A percentile compares a stretch with the other conserved stretches of the same genome.
phyloP scores from a whole-genome alignment of 2,888 invertebrate species.

The Aricia artaxerxes region DNA sequence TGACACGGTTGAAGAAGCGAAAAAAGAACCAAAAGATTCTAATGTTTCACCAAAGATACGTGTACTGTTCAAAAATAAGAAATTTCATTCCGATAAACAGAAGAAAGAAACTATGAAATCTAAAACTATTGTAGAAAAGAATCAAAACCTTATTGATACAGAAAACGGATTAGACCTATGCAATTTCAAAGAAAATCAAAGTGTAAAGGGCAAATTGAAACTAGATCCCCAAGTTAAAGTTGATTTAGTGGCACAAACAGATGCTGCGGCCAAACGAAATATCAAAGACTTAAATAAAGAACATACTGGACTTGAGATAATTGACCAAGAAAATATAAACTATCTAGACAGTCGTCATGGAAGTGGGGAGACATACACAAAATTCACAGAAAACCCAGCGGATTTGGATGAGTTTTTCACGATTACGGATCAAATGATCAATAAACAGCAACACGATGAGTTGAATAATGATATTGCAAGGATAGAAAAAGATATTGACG shows the following conservation, averaged over 20 bases:
- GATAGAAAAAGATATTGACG: constrained; percentile 50
- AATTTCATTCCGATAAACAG: constrained; percentile 50
- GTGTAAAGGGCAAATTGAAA: not conserved
- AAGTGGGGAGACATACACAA: constrained; percentile 73
- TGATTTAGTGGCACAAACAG: not conserved
- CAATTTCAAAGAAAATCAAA: not conserved
- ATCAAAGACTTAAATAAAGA: constrained; percentile 55
- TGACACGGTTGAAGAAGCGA: constrained; percentile 37
- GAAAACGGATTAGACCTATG: constrained; percentile 39
- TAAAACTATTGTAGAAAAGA: constrained; percentile 3
- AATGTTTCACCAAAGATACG: constrained; percentile 52
- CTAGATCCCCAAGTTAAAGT: not conserved
- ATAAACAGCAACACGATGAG: constrained; percentile 46
- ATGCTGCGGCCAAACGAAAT: constrained; percentile 49
- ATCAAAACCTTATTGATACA: constrained; percentile 31
- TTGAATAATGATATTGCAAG: constrained; percentile 39
- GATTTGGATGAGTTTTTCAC: constrained; percentile 71
- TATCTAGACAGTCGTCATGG: constrained; percentile 58
- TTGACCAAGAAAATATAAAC: constrained; percentile 44
- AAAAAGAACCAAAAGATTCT: constrained; percentile 32
- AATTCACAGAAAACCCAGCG: constrained; percentile 66
- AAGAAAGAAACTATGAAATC: constrained; percentile 43
- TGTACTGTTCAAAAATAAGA: constrained; percentile 66
- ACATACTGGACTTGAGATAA: constrained; percentile 51
- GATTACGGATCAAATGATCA: constrained; percentile 67